Evolutionary conservation across 2,888 invertebrate genomes (phyloP).

Genomic region (Oscheius sp.): DNA sequence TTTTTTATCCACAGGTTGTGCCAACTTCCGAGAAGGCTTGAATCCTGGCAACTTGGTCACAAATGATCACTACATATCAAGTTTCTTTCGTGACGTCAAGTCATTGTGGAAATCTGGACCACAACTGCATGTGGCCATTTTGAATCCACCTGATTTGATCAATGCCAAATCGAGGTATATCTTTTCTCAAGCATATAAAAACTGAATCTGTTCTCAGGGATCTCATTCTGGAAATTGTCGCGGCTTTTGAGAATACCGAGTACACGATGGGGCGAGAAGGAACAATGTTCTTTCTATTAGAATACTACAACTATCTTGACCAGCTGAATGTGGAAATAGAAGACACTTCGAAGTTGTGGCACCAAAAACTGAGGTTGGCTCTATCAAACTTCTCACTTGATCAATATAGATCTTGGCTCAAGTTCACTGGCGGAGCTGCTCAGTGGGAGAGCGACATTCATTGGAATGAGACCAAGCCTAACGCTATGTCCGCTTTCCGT

Average conservation of each 20-base stretch:
- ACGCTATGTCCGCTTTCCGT: conserved; percentile 57
- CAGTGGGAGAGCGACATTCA: conserved; percentile 70
- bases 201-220: conserved; percentile 48
- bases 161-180: conserved; percentile 51
- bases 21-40: conserved; percentile 74
- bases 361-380: conserved; percentile 56
- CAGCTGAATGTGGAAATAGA: conserved; percentile 70
- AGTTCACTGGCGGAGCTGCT: conserved; percentile 68
- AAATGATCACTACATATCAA: conserved; percentile 70
- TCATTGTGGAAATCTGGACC: conserved; percentile 68
- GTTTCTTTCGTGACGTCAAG: conserved; percentile 69
- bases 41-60: conserved; percentile 72
- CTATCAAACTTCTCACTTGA: not conserved
- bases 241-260: conserved; percentile 68
- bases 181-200: conserved; percentile 12
- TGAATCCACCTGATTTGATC: conserved; percentile 68
- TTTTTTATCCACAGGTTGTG: conserved; percentile 76
- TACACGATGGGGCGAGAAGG: conserved; percentile 71
- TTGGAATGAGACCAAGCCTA: conserved; percentile 57
- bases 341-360: conserved; percentile 69
- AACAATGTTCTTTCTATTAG: conserved; percentile 71
- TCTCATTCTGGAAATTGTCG: conserved; percentile 55
- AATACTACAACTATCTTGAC: conserved; percentile 69
- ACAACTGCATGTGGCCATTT: conserved; percentile 69
- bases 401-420: conserved; percentile 65